Evolutionary conservation across 1,140 invertebrate genomes (phyloP), one percentile per base, ranked within the genome.

Genomic region (Solen grandis): DNA sequence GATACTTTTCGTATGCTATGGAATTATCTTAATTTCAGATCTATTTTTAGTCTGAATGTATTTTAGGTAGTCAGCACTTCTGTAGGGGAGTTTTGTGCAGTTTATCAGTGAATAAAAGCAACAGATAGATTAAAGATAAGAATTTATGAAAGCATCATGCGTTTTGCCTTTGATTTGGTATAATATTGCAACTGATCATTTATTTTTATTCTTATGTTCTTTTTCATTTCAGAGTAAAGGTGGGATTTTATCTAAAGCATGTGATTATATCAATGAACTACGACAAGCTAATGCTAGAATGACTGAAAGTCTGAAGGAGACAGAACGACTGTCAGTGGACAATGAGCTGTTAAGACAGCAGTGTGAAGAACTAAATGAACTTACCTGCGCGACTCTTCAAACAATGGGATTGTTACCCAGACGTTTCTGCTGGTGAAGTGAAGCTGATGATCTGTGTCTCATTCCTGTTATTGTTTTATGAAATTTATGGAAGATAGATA

Each of bases 161-260:
- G n/a, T n/a, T n/a, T n/a, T n/a, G n/a, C n/a, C n/a, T n/a, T n/a
- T n/a, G n/a, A n/a, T n/a, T n/a, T n/a, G n/a, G n/a, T n/a, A n/a
- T n/a, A n/a, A n/a, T n/a, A n/a, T n/a, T n/a, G n/a, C n/a, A n/a
- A n/a, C n/a, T n/a, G n/a, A n/a, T n/a, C n/a, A n/a, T n/a, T n/a
- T n/a, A n/a, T n/a, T n/a, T n/a, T n/a, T n/a, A n/a, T n/a, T n/a
- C n/a, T 46, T 46, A 46, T 19, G 19, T 46, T 46, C 41, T 19
- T 46, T 46, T 59, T 46, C 62, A 59, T 88, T 88, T 69, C 94
- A 98, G 93, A 99, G 97, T 88, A 99, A 99, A 94, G 97, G 97
- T 38, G 97, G 97, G 59, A 99, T 99, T 84, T 92, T 99, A 79
- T 96, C 97, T 2, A 99, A 99, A 92, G 97, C 97, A 2, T 99